Conservation (phyloP, 2,888 invertebrate species). For the Drosophila tanythrix region DNA sequence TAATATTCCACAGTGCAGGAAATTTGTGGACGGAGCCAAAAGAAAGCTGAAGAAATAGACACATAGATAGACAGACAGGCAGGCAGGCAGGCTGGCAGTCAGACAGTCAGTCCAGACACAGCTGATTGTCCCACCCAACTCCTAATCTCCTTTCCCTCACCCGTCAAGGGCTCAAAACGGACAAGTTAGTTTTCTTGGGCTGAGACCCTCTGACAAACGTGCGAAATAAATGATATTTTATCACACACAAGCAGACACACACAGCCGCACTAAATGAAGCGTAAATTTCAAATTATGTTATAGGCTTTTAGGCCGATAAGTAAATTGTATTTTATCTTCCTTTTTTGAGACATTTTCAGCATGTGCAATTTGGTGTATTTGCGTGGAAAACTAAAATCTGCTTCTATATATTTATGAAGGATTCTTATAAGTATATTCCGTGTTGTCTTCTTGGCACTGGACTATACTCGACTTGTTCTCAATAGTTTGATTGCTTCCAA, state of each 20-base stretch:
- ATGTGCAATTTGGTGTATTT: slow-evolving; percentile 32
- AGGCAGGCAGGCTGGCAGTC: not conserved
- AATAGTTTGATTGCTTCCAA: not conserved
- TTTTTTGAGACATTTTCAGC: slow-evolving; percentile 33
- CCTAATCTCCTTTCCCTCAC: not conserved
- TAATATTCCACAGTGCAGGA: slow-evolving; percentile 73
- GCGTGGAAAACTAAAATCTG: slow-evolving; percentile 28
- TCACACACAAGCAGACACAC: slow-evolving; percentile 32
- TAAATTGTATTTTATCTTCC: slow-evolving; percentile 54
- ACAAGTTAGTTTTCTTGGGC: slow-evolving; percentile 52
- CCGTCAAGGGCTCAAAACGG: slow-evolving; percentile 28
- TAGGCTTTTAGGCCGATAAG: slow-evolving; percentile 68
- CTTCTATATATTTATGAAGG: slow-evolving; percentile 27
- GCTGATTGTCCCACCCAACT: slow-evolving; percentile 46
- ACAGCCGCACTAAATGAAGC: slow-evolving; percentile 59
- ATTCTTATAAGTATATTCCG: not conserved
- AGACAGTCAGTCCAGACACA: slow-evolving; percentile 36
- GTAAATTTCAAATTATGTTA: slow-evolving; percentile 72
- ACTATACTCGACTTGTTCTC: not conserved
- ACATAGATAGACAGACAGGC: slow-evolving; percentile 15
- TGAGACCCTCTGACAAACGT: slow-evolving; percentile 49
- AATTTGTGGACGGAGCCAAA: slow-evolving; percentile 61
- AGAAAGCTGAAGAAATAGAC: slow-evolving; percentile 26
- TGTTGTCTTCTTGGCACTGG: no score
- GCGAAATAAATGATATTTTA: slow-evolving; percentile 71